Percentiles rank a stretch among this genome's conserved stretches.
These are phyloP conservation scores for Sigmodon hispidus DNA, from an alignment of 2,113 vertebrate species.

Conservation along the genomic window DNA sequence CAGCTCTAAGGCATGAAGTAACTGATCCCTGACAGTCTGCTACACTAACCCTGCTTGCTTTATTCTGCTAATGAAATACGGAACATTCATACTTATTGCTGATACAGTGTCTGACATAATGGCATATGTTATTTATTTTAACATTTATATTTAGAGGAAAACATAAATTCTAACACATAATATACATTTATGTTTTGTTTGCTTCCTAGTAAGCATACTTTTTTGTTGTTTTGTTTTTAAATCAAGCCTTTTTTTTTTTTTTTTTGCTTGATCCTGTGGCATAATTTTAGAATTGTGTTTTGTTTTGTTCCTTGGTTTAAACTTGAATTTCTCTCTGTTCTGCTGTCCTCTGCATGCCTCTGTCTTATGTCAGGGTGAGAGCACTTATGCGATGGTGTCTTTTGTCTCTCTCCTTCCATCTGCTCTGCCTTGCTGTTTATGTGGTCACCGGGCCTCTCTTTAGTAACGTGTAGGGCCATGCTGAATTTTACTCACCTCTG, in stretches of 20 bases:
- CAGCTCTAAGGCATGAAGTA: not conserved
- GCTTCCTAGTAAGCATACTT: not conserved
- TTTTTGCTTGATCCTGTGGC: not conserved
- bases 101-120: not conserved
- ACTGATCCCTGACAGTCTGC: not conserved
- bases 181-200: not conserved
- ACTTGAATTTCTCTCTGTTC: not conserved
- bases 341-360: not conserved
- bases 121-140: constrained; percentile 54
- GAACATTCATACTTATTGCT: constrained; percentile 45
- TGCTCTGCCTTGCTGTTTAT: not conserved
- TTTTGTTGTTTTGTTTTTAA: not conserved
- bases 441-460: not conserved
- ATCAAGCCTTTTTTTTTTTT: not conserved
- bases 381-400: not conserved
- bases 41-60: constrained; percentile 53
- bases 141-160: constrained; percentile 45
- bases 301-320: not conserved
- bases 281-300: not conserved
- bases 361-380: not conserved
- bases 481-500: not conserved
- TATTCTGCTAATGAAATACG: constrained; percentile 59
- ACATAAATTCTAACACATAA: not conserved
- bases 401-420: not conserved
- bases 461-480: not conserved